Conservation (phyloP, 2,888 invertebrate species). For the Eretmocerus hayati region DNA sequence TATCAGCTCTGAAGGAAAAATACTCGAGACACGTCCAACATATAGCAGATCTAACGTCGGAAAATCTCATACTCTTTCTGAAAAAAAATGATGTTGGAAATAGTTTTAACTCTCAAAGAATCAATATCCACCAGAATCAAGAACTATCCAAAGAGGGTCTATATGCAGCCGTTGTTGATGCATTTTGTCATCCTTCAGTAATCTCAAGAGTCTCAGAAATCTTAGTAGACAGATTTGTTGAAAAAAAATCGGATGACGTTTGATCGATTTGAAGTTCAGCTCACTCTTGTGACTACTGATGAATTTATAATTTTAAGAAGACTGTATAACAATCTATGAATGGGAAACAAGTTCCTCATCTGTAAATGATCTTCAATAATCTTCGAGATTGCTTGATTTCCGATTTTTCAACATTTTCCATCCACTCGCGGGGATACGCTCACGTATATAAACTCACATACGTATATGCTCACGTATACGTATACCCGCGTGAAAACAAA, state of each 20-base stretch:
- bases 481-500: too few species aligned
- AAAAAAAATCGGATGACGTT: not conserved
- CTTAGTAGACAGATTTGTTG: slow-evolving; percentile 26
- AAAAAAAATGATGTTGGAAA: slow-evolving; percentile 28
- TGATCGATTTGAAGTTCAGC: not conserved
- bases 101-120: slow-evolving; percentile 2
- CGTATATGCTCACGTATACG: too few species aligned
- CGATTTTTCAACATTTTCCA: too few species aligned
- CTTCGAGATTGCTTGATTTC: too few species aligned
- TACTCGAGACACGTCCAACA: slow-evolving; percentile 27
- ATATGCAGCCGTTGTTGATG: slow-evolving; percentile 53
- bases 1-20: slow-evolving; percentile 17
- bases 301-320: too few species aligned
- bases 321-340: too few species aligned
- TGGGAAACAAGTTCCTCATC: too few species aligned
- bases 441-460: too few species aligned
- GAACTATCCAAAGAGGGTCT: slow-evolving; percentile 8
- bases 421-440: too few species aligned
- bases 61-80: slow-evolving; percentile 28
- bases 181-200: slow-evolving; percentile 59
- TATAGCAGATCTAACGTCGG: slow-evolving; percentile 22
- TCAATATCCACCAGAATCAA: slow-evolving; percentile 2
- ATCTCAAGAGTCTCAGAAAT: slow-evolving; percentile 48
- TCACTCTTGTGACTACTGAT: too few species aligned
- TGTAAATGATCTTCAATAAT: too few species aligned